A percentile compares a stretch with the other conserved stretches of the same genome.
Evolutionary conservation across 2,797 vertebrate species (phyloP).

Genomic region (Loriculus beryllinus): DNA sequence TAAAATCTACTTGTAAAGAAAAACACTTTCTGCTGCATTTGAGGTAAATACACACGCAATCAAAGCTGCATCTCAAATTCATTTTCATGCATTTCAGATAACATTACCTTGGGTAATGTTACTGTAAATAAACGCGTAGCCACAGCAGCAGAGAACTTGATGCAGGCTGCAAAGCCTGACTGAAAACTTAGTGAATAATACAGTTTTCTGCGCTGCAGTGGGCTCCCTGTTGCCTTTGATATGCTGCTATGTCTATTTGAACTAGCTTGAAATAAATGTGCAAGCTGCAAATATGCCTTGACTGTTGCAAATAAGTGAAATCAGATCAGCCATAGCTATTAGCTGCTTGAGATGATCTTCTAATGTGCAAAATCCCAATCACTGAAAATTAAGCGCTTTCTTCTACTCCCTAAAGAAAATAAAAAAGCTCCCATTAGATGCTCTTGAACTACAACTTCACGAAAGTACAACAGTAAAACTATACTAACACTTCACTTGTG

Average conservation of each 20-base stretch:
- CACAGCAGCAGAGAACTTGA: conserved; percentile 44
- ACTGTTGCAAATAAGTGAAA: conserved; percentile 34
- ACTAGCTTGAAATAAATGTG: background rate
- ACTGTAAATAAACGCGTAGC: conserved; percentile 15
- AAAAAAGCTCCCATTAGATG: conserved; percentile 5
- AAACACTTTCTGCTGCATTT: background rate
- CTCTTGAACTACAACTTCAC: background rate
- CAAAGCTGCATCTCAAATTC: background rate
- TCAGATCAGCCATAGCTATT: background rate
- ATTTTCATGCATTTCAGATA: background rate
- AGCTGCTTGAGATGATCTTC: conserved; percentile 34
- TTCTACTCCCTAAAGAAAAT: conserved; percentile 44
- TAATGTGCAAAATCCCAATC: conserved; percentile 51
- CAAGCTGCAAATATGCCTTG: background rate
- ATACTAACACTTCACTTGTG: background rate
- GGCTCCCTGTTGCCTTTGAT: background rate
- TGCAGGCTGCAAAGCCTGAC: conserved; percentile 5
- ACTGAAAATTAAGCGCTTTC: conserved; percentile 40
- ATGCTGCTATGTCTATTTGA: background rate
- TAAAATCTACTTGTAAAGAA: background rate
- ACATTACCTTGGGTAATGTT: background rate
- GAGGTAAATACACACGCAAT: background rate
- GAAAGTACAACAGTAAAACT: background rate
- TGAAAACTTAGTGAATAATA: conserved; percentile 28
- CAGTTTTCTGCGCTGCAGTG: conserved; percentile 9